Evolutionary conservation across 2,888 invertebrate species (phyloP).

Genomic region (Drosophila nigricruria): DNA sequence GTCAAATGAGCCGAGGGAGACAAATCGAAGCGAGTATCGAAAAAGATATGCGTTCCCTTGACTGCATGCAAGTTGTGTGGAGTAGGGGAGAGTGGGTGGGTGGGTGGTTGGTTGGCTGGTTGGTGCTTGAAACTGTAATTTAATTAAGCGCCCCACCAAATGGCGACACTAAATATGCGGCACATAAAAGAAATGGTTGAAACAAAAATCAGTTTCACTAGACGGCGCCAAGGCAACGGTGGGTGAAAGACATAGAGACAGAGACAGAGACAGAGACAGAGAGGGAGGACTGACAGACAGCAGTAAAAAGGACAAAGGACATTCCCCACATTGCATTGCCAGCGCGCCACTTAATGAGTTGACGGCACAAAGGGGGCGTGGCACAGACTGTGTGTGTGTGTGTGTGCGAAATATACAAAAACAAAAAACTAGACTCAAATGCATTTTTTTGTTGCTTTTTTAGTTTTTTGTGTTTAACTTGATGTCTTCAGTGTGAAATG

Average conservation of each 20-base stretch:
- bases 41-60: not conserved
- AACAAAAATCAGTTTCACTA: conserved; percentile 53
- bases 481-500: conserved; percentile 38
- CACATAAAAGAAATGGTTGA: conserved; percentile 42
- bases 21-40: conserved; percentile 1
- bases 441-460: conserved; percentile 27
- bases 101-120: not conserved
- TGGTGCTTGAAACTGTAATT: conserved; percentile 62
- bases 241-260: conserved; percentile 4
- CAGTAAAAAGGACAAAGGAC: conserved; percentile 40
- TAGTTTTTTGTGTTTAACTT: conserved; percentile 25
- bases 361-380: not conserved
- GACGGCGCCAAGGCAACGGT: conserved; percentile 60
- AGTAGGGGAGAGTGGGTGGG: not conserved
- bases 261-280: not conserved
- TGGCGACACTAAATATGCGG: conserved; percentile 37
- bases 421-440: conserved; percentile 34
- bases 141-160: conserved; percentile 64
- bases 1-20: not conserved
- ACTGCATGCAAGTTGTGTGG: no score
- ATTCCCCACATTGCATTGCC: conserved; percentile 20
- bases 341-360: conserved; percentile 51
- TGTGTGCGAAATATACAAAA: conserved; percentile 6
- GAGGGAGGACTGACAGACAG: not conserved
- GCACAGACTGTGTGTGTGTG: not conserved